Evolutionary conservation across 2,888 invertebrate species (phyloP).

Genomic region (Agriopis aurantiaria): DNA sequence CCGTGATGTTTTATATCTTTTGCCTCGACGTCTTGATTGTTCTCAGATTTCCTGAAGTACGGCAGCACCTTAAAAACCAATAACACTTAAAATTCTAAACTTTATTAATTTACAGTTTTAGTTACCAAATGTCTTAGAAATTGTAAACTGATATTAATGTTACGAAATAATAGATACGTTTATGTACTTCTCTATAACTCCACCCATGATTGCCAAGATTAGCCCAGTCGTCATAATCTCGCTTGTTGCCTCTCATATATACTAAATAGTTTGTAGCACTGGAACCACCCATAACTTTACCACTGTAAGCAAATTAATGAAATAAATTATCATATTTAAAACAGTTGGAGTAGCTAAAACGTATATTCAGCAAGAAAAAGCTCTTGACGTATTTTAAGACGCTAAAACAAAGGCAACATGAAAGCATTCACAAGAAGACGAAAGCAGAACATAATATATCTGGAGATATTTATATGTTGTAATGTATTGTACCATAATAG

Average conservation of each 20-base stretch:
- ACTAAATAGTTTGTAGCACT: constrained; percentile 89
- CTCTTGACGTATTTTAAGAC: too few species aligned
- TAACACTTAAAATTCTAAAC: neutral
- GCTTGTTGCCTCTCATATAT: constrained; percentile 87
- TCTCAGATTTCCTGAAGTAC: constrained; percentile 89
- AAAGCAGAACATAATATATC: too few species aligned
- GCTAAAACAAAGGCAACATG: too few species aligned
- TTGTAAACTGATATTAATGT: too few species aligned
- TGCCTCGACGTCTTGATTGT: constrained; percentile 82
- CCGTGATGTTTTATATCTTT: constrained; percentile 84
- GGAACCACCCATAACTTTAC: constrained; percentile 90
- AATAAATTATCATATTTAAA: neutral
- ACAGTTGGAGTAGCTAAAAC: neutral
- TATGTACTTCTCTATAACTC: constrained; percentile 83
- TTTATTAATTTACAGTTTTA: too few species aligned
- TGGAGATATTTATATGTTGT: too few species aligned
- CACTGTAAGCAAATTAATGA: constrained; percentile 66
- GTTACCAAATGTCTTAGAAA: too few species aligned
- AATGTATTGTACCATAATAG: too few species aligned
- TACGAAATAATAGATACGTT: too few species aligned
- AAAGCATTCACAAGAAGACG: too few species aligned
- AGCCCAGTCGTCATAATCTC: constrained; percentile 90
- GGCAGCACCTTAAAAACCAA: constrained; percentile 83
- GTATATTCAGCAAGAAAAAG: too few species aligned
- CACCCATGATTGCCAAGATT: constrained; percentile 87